Conservation (phyloP, 2,797 vertebrate species). For the Sarcoramphus papa region DNA sequence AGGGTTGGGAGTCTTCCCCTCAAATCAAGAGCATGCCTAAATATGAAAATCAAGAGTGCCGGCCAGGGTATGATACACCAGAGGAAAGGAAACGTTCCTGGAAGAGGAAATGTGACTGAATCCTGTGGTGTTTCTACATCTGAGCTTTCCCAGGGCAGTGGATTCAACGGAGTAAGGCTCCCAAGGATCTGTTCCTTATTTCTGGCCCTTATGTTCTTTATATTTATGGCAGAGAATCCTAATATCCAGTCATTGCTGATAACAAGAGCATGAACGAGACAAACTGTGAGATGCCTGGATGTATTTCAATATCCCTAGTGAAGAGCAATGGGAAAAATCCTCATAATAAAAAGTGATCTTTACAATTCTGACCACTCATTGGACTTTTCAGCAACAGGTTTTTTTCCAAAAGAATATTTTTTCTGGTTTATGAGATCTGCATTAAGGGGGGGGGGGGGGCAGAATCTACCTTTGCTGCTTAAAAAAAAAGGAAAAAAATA, state of each 20-base stretch:
- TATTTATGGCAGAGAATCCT: not conserved
- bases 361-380: not conserved
- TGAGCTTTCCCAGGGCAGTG: not conserved
- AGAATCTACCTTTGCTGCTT: not conserved
- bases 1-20: not conserved
- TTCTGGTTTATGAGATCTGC: not conserved
- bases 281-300: not conserved
- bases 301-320: not conserved
- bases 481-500: rapidly evolving
- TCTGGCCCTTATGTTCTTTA: not conserved
- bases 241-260: not conserved
- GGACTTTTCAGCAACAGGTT: not conserved
- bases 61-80: not conserved
- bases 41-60: not conserved
- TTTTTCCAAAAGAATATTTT: not conserved
- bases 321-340: not conserved
- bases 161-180: not conserved
- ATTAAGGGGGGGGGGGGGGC: not conserved
- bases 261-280: not conserved
- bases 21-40: rapidly evolving
- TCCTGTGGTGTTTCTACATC: not conserved
- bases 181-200: not conserved
- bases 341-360: not conserved
- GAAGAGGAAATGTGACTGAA: not conserved
- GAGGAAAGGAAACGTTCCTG: not conserved